These are phyloP conservation scores for Thecocarcelia acutangulata DNA, from an alignment of 2,888 invertebrate species.

Conservation along the genomic window DNA sequence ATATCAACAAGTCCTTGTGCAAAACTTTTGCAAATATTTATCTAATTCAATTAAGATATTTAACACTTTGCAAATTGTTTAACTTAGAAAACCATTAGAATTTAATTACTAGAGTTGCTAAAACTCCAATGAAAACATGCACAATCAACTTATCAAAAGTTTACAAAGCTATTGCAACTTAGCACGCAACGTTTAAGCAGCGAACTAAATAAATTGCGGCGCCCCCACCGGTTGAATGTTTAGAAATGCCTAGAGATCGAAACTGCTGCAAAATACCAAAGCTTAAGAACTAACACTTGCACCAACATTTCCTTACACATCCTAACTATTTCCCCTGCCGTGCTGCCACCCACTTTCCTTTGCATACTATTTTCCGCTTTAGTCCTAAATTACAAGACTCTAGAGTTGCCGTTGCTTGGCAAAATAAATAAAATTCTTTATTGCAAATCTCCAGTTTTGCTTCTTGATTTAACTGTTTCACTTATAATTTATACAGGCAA, in stretches of 20 bases:
- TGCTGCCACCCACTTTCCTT: background rate
- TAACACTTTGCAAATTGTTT: conserved; percentile 45
- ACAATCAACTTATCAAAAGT: conserved; percentile 6
- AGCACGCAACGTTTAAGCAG: conserved; percentile 48
- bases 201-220: conserved; percentile 29
- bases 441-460: conserved; percentile 14
- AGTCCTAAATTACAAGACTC: conserved; percentile 7
- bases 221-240: conserved; percentile 8
- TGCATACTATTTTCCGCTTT: background rate
- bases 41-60: conserved; percentile 68
- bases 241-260: conserved; percentile 18
- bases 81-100: conserved; percentile 31
- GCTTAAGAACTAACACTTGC: conserved; percentile 8
- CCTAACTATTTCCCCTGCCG: background rate
- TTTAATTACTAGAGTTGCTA: conserved; percentile 39
- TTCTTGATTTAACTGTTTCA: conserved; percentile 13
- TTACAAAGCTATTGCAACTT: conserved; percentile 30
- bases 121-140: background rate
- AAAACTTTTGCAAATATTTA: conserved; percentile 35
- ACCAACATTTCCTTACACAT: conserved; percentile 26
- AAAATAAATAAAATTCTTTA: conserved; percentile 70
- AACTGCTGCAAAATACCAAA: background rate
- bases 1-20: conserved; percentile 51
- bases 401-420: conserved; percentile 81
- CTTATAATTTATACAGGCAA: background rate